Conservation (phyloP, 37 sponge, comb jelly and placozoan genomes). For the Chondrilla cf. caribensis region DNA sequence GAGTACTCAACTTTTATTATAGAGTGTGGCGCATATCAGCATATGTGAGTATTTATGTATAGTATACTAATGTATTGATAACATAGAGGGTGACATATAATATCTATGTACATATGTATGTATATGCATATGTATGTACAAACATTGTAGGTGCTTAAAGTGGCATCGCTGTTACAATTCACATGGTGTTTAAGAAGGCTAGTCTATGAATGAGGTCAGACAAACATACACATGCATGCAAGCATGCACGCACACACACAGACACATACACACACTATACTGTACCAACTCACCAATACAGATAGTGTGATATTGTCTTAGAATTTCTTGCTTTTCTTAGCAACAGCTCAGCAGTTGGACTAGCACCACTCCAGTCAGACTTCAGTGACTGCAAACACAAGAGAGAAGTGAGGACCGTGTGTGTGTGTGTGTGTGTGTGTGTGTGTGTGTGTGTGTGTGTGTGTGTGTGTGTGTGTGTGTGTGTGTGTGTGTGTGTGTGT, state of each 20-base stretch:
- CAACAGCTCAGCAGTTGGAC: slow-evolving; percentile 5
- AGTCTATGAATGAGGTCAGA: not conserved
- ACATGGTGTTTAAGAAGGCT: too few species aligned
- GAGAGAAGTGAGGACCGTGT: not conserved
- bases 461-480: too few species aligned
- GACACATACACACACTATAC: not conserved
- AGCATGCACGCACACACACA: not conserved
- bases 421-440: not conserved
- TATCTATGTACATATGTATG: too few species aligned
- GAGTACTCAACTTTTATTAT: too few species aligned
- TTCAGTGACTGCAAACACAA: not conserved
- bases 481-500: too few species aligned
- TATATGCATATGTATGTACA: not conserved
- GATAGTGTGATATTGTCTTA: not conserved
- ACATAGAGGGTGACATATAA: too few species aligned
- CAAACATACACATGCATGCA: not conserved
- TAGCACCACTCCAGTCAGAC: not conserved
- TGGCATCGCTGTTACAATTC: too few species aligned
- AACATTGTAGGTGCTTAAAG: too few species aligned
- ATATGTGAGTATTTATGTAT: too few species aligned
- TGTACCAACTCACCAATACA: slow-evolving; percentile 20
- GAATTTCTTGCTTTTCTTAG: not conserved
- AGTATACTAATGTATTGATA: too few species aligned
- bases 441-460: not conserved
- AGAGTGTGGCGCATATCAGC: too few species aligned